Base-by-base conservation (phyloP, 2,797 vertebrate species). In the Microctenopoma lineatum region DNA sequence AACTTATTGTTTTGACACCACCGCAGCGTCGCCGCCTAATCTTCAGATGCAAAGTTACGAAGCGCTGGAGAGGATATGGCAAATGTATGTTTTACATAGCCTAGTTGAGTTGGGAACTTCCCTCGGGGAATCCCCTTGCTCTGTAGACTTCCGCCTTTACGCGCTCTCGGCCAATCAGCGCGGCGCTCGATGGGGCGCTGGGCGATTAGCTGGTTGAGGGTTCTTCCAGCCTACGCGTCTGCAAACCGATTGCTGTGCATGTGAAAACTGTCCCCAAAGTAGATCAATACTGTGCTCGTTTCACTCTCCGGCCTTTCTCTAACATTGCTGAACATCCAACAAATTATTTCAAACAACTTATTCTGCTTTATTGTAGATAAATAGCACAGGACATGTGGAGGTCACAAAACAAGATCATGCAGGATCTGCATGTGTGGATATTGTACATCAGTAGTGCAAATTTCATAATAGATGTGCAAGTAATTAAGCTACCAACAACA, bases 81-180 rank as follows among this genome's bases (percentile, higher is more conserved):
- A 83, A 21, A 75, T 80, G 87, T 90, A 80, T 90, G 91, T 94
- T 93, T 92, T 91, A 92, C 90, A 88, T 88, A 90, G 89, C 88
- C 89, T 83, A 75, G 79, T 83, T 72, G 92, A 92, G 88, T 90
- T 93, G 94, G 94, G 94, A 95, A 95, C 92, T 95, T 95, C 94
- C 94, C 93, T 92, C 94, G 94, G 94, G 94, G 94, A 95, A 95
- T 94, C 94, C 94, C 94, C 94, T 86, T 36, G 82, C 77, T 77
- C 87, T 85, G 80, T 73, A 71, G 66, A 93, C 94, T 95, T 95
- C 94, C 94, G 94, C 91, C 92, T 93, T 91, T 66, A 67, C 60
- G 10, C 66, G 63, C 7, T 4, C 13, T 54, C 15, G 55, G 58
- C 94, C 93, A 94, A 95, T 94, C 90, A 93, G 83, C 81, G 79